phyloP scores from a whole-genome alignment of 2,113 vertebrate genomes.

The Phyllostomus hastatus region DNA sequence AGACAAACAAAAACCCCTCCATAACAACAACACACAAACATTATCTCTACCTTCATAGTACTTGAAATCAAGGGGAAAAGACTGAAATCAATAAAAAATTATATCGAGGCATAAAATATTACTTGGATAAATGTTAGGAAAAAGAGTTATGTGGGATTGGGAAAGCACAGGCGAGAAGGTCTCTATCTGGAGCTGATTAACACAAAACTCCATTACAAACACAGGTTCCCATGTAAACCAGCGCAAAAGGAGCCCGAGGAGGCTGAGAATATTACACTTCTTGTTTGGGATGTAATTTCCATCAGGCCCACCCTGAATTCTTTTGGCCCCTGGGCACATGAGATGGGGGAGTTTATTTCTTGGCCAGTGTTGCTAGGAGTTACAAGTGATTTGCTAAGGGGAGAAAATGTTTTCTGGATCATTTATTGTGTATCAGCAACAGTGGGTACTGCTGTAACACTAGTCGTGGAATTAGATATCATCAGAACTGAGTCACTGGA shows the following conservation, averaged over 20 bases:
- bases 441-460: not conserved
- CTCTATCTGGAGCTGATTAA: conserved; percentile 20
- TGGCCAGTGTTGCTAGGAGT: not conserved
- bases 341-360: not conserved
- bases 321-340: not conserved
- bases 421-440: not conserved
- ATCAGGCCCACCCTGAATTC: conserved; percentile 13
- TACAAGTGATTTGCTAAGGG: not conserved
- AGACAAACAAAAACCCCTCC: not conserved
- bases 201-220: conserved; percentile 51
- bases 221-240: conserved; percentile 56
- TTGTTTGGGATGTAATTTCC: conserved; percentile 25
- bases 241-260: not conserved
- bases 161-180: not conserved
- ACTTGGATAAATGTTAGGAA: conserved; percentile 29
- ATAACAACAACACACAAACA: not conserved
- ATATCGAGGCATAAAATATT: not conserved
- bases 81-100: conserved; percentile 21
- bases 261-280: not conserved
- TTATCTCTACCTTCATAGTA: not conserved
- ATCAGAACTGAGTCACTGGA: not conserved
- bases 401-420: not conserved
- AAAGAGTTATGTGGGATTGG: not conserved
- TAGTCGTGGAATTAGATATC: not conserved
- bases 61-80: not conserved